phyloP scores from a whole-genome alignment of 2,888 invertebrate species.

The Parapristionchus giblindavisi region DNA sequence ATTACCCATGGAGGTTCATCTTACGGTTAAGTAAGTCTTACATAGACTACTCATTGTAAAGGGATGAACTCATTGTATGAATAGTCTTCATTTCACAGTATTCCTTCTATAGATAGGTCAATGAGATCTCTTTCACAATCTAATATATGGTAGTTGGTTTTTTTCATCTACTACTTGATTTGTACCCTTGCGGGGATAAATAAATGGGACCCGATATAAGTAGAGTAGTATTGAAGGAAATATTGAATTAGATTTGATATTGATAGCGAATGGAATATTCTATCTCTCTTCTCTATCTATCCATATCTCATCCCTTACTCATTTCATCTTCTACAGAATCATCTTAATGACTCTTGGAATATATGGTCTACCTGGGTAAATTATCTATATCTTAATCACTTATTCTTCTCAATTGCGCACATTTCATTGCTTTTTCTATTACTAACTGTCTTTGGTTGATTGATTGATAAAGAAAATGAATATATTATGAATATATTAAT shows the following conservation, averaged over 20 bases:
- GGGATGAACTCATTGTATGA: too few relatives aligned
- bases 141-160: too few relatives aligned
- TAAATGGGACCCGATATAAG: too few relatives aligned
- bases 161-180: too few relatives aligned
- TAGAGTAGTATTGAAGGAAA: not conserved
- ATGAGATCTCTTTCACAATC: too few relatives aligned
- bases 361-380: slow-evolving; percentile 31
- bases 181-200: too few relatives aligned
- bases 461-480: not conserved
- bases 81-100: too few relatives aligned
- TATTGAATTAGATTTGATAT: too few relatives aligned
- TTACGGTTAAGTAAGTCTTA: slow-evolving; percentile 14
- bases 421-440: slow-evolving; percentile 13
- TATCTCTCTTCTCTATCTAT: not conserved
- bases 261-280: not conserved
- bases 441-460: not conserved
- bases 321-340: slow-evolving; percentile 10
- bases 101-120: too few relatives aligned
- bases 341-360: slow-evolving; percentile 29
- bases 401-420: not conserved
- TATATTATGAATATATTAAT: not conserved
- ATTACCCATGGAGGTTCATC: slow-evolving; percentile 27
- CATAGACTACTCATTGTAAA: not conserved
- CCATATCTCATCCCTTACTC: not conserved
- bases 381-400: not conserved